A percentile compares a stretch with the other conserved stretches of the same genome.
These are phyloP conservation scores for Ormyrus labotus DNA, from an alignment of 2,888 invertebrate genomes.

Conservation along the genomic window DNA sequence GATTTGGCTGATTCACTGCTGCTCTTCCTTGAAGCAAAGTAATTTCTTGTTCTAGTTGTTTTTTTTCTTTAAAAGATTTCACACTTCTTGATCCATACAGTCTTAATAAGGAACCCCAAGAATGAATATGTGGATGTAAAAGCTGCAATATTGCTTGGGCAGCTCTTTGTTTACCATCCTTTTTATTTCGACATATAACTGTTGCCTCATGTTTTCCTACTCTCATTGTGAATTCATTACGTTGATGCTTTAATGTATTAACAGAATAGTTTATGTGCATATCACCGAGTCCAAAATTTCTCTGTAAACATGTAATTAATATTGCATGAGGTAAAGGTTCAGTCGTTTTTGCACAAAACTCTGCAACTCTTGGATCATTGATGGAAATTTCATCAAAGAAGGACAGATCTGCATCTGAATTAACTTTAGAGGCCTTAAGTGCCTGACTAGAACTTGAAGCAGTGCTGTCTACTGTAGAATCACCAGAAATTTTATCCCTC, in stretches of 20 bases:
- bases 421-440: slow-evolving; percentile 71
- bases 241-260: slow-evolving; percentile 91
- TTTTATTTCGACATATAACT: slow-evolving; percentile 94
- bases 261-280: slow-evolving; percentile 91
- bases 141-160: slow-evolving; percentile 94
- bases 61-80: slow-evolving; percentile 94
- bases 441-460: slow-evolving; percentile 73
- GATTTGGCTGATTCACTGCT: slow-evolving; percentile 92
- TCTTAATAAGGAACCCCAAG: slow-evolving; percentile 95
- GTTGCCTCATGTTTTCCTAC: slow-evolving; percentile 94
- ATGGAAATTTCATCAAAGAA: slow-evolving; percentile 96
- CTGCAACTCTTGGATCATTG: slow-evolving; percentile 94
- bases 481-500: slow-evolving; percentile 86
- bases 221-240: slow-evolving; percentile 95
- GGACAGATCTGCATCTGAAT: slow-evolving; percentile 72
- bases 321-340: slow-evolving; percentile 97
- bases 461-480: slow-evolving; percentile 76
- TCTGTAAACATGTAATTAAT: slow-evolving; percentile 91
- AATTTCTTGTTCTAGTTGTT: slow-evolving; percentile 93
- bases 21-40: slow-evolving; percentile 93
- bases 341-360: slow-evolving; percentile 96
- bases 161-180: slow-evolving; percentile 96
- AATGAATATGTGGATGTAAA: slow-evolving; percentile 94
- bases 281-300: slow-evolving; percentile 94
- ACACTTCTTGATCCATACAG: slow-evolving; percentile 95